Evolutionary conservation across 1,140 invertebrate species (phyloP).

Genomic region (Ptiloglossa arizonensis): DNA sequence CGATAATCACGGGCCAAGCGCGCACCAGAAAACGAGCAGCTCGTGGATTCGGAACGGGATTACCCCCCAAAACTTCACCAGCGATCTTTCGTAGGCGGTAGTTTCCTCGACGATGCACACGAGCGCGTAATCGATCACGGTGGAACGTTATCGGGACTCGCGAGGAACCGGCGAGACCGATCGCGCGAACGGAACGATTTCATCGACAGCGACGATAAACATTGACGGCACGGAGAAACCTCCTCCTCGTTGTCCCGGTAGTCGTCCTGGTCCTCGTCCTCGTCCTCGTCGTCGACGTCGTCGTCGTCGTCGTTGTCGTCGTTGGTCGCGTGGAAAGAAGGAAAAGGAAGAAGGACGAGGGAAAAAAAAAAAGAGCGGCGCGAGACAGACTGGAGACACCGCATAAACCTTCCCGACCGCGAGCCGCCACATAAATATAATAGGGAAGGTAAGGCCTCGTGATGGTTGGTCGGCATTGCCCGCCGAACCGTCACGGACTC

Average conservation of each 20-base stretch:
- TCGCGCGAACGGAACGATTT: constrained; percentile 10
- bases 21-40: background rate
- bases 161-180: background rate
- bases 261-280: too few relatives aligned
- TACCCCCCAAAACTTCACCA: background rate
- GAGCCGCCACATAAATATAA: constrained; percentile 81
- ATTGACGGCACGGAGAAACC: constrained; percentile 23
- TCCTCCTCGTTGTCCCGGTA: too few relatives aligned
- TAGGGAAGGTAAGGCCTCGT: constrained; percentile 78
- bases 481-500: constrained; percentile 78
- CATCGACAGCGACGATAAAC: constrained; percentile 29
- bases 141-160: background rate
- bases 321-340: constrained; percentile 20
- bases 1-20: background rate
- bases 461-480: constrained; percentile 80
- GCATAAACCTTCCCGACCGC: constrained; percentile 78
- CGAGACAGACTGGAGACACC: constrained; percentile 67
- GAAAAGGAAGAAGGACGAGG: constrained; percentile 12
- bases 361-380: constrained; percentile 49
- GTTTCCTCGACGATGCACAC: background rate
- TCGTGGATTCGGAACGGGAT: background rate
- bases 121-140: background rate
- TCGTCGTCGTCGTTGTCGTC: too few relatives aligned
- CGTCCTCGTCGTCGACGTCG: too few relatives aligned
- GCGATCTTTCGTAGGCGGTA: background rate